Base-by-base conservation (phyloP, 2,113 vertebrate species). In the Octodon degus region DNA sequence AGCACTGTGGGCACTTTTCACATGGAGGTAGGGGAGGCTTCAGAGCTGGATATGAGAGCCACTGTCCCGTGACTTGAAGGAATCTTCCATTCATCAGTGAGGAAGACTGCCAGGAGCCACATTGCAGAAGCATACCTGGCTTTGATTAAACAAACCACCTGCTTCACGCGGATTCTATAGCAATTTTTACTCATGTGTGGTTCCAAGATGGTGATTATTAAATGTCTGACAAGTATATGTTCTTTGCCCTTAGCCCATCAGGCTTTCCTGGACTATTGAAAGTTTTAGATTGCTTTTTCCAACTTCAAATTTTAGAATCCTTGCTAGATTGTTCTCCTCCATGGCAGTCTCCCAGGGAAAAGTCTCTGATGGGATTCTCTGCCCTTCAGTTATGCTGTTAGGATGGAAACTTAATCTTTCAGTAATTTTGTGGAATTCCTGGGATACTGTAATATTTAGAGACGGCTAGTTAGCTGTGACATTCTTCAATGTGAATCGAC, bases 171-270 rank as follows among this genome's bases (percentile, higher is more conserved):
- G 37, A 94, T 93, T 77, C 85, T 88, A 0, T 25, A 67, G 50
- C 47, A 76, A 93, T 65, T 90, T 93, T 88, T 93, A 74, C 53
- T 65, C 47, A 43, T 7, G 10, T 2, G 16, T 20, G 25, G 74
- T 62, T 77, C 37, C 53, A 85, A 91, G 40, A 40, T 83, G 79
- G n/a, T 91, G 91, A 90, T 70, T 81, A 76, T 77, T 40, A 94
- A 82, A 65, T 72, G 47, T 47, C 74, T 63, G 83, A 88, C 5
- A 85, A 79, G 25, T 76, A 2, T 90, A 27, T 12, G 17, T 32
- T 37, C 37, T 88, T 88, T 58, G 70, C 5, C 86, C 13, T 91
- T 65, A 17, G 13, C 24, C 79, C 68, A 43, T 80, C 34, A 70
- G 4, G 43, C 76, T 94, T 77, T 93, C 81, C 72, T 65, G 58